Percentiles rank a stretch among this genome's conserved stretches.
Evolutionary conservation across 1,140 invertebrate genomes (phyloP).

Genomic region (Lerema accius): DNA sequence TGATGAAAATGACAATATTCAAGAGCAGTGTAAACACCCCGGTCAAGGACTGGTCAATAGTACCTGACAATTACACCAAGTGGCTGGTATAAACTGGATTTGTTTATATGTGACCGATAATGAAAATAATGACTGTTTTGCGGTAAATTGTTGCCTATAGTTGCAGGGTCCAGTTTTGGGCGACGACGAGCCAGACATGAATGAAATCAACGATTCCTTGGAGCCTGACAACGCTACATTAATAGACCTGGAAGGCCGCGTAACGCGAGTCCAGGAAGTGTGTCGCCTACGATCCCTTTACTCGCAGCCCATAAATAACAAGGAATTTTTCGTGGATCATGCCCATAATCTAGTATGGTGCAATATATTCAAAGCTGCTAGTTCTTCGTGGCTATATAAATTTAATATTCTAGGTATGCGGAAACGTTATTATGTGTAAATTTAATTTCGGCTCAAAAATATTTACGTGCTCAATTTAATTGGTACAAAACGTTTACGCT

Average conservation of each 20-base stretch:
- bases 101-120: neutral
- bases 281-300: conserved; percentile 49
- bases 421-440: neutral
- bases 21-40: conserved; percentile 56
- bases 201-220: conserved; percentile 48
- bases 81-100: conserved; percentile 65
- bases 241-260: conserved; percentile 56
- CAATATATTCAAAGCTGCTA: conserved; percentile 91
- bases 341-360: conserved; percentile 89
- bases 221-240: conserved; percentile 68
- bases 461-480: conserved; percentile 32
- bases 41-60: conserved; percentile 61
- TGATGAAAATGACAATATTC: conserved; percentile 81
- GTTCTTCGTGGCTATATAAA: conserved; percentile 91
- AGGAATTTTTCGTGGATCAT: conserved; percentile 90
- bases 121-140: conserved; percentile 20
- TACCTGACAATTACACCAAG: conserved; percentile 77
- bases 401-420: conserved; percentile 86
- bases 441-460: conserved; percentile 15
- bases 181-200: conserved; percentile 56
- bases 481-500: conserved; percentile 40
- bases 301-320: conserved; percentile 72
- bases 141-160: conserved; percentile 38
- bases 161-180: conserved; percentile 68
- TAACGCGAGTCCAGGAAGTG: conserved; percentile 47